Conservation (phyloP, 2,888 invertebrate species). For the Mesorhabditis sp. region DNA sequence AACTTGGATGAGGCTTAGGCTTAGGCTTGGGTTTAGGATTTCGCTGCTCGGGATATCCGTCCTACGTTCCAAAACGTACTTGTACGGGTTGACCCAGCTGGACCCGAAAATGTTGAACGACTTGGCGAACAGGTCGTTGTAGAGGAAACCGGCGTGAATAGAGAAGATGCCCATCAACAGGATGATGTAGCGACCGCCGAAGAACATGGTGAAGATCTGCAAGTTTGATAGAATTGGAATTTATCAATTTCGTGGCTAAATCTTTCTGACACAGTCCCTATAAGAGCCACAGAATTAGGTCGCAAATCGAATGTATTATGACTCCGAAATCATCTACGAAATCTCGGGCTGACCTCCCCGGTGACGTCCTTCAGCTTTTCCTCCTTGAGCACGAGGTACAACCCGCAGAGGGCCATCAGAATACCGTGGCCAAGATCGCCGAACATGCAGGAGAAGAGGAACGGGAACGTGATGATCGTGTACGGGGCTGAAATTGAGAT, state of each 20-base stretch:
- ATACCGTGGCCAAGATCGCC: conserved; percentile 90
- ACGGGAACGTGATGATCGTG: conserved; percentile 94
- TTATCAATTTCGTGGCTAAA: conserved; percentile 5
- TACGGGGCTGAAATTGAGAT: conserved; percentile 72
- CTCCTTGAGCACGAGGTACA: conserved; percentile 86
- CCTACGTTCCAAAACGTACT: conserved; percentile 12
- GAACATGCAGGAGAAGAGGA: conserved; percentile 96
- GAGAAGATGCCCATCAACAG: conserved; percentile 59
- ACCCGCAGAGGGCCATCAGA: conserved; percentile 73
- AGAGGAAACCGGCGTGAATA: conserved; percentile 57
- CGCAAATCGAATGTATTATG: neutral
- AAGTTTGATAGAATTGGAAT: conserved; percentile 10
- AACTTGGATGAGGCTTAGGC: too few species aligned
- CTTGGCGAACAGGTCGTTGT: conserved; percentile 58
- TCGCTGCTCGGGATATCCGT: neutral
- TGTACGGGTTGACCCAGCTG: conserved; percentile 58
- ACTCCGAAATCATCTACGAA: neutral
- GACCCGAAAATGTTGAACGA: conserved; percentile 62
- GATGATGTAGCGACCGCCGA: conserved; percentile 59
- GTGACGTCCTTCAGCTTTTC: conserved; percentile 71
- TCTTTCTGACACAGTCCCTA: neutral
- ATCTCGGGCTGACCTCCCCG: conserved; percentile 20
- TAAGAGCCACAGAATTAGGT: neutral
- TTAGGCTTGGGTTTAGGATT: too few species aligned
- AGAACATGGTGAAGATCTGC: conserved; percentile 59